Conservation (phyloP, 2,113 vertebrate genomes). For the Spheniscus mendiculus region DNA sequence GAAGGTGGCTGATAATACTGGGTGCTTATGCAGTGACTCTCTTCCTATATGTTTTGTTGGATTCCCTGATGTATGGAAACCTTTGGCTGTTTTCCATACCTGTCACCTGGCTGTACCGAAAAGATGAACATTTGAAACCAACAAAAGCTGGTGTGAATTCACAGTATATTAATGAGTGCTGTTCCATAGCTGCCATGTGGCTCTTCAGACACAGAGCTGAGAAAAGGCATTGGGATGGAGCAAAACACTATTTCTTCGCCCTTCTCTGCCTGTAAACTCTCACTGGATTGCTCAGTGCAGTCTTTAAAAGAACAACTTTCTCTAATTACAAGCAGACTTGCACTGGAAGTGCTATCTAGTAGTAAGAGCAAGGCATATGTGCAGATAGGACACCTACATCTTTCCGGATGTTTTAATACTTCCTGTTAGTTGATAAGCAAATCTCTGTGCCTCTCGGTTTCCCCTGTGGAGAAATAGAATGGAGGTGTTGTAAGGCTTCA, state of each 20-base stretch:
- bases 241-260: neutral
- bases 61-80: neutral
- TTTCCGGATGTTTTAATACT: neutral
- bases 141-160: neutral
- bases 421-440: neutral
- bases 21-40: neutral
- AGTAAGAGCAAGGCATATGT: neutral
- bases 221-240: neutral
- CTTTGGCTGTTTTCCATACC: neutral
- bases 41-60: neutral
- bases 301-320: neutral
- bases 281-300: neutral
- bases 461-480: neutral
- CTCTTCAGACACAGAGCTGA: neutral
- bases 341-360: neutral
- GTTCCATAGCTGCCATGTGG: neutral
- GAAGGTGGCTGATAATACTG: neutral
- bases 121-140: neutral
- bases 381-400: neutral
- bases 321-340: neutral
- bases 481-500: neutral
- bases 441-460: neutral
- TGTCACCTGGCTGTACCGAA: neutral
- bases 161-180: neutral
- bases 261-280: neutral